Conservation (phyloP, 2,113 vertebrate genomes). For the Eonycteris spelaea region DNA sequence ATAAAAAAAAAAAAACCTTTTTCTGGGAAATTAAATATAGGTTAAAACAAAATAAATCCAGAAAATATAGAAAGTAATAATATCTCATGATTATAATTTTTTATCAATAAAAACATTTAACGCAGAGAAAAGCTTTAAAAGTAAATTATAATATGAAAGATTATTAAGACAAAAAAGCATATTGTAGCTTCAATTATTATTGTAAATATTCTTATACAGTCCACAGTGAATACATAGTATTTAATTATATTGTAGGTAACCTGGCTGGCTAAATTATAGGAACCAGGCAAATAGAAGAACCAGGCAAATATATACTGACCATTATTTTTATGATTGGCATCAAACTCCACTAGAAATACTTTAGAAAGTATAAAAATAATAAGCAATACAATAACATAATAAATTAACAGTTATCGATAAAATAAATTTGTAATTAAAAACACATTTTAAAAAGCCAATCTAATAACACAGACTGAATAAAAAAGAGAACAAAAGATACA, state of each 20-base stretch:
- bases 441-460: not conserved
- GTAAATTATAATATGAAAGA: not conserved
- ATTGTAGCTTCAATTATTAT: not conserved
- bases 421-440: conserved; percentile 10
- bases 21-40: not conserved
- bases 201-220: not conserved
- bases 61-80: not conserved
- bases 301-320: not conserved
- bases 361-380: not conserved
- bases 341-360: not conserved
- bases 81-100: not conserved
- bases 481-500: not conserved
- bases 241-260: not conserved
- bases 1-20: not conserved
- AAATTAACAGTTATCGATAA: not conserved
- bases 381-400: not conserved
- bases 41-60: not conserved
- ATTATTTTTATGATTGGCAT: not conserved
- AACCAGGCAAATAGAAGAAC: not conserved
- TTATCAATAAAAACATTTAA: not conserved
- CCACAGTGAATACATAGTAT: not conserved
- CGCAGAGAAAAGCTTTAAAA: not conserved
- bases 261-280: not conserved
- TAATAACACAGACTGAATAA: not conserved
- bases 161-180: not conserved